These are phyloP conservation scores for Pristis pectinata DNA, from an alignment of 2,797 vertebrate species.

Conservation along the genomic window DNA sequence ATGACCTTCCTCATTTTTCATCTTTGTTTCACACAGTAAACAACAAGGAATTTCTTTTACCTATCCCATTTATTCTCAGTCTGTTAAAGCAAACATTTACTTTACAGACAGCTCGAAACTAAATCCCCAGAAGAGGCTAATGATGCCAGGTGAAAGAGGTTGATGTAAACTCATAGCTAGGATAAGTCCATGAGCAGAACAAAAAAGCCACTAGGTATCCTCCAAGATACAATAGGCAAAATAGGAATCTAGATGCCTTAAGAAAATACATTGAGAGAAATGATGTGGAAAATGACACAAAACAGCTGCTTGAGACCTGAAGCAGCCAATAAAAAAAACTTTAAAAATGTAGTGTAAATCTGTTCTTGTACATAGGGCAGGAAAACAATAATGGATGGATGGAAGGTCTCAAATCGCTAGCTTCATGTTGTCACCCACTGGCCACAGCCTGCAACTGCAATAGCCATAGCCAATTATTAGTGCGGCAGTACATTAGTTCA, in stretches of 20 bases:
- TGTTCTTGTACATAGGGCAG: neutral
- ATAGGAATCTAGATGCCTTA: neutral
- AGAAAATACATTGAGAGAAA: neutral
- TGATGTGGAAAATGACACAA: neutral
- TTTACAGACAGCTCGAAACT: neutral
- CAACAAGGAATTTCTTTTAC: too few relatives aligned
- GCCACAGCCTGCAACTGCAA: neutral
- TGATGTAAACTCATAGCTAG: neutral
- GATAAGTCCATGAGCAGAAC: neutral
- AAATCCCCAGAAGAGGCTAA: neutral
- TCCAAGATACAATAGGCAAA: neutral
- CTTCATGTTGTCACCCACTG: neutral
- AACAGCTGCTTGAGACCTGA: neutral
- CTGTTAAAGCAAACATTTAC: neutral
- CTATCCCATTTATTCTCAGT: too few relatives aligned
- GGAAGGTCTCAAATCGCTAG: neutral
- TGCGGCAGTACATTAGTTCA: too few relatives aligned
- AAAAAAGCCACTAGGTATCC: neutral
- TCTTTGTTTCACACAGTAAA: too few relatives aligned
- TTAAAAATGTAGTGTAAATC: neutral
- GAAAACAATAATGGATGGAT: neutral
- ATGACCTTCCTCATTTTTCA: too few relatives aligned
- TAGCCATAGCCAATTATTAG: neutral
- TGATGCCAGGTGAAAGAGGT: neutral
- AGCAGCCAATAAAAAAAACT: neutral